A percentile compares a stretch with the other conserved stretches of the same genome.
phyloP scores from a whole-genome alignment of 2,797 vertebrate species.

The Prunella strophiata region DNA sequence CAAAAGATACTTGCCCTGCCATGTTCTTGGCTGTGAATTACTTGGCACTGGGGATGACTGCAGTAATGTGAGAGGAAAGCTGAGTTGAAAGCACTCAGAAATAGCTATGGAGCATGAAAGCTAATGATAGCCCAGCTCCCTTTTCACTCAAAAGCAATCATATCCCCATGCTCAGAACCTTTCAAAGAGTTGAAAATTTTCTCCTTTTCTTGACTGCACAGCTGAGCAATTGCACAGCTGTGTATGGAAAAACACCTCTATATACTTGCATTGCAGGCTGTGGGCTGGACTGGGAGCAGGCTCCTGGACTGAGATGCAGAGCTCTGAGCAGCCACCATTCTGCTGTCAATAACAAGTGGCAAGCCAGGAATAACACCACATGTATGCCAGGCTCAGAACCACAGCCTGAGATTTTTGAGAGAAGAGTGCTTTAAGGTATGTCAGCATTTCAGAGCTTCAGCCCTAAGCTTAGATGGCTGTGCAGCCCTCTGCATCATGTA shows the following conservation, averaged over 20 bases:
- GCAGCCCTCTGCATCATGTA: background rate
- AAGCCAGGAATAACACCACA: conserved; percentile 64
- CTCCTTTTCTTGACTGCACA: background rate
- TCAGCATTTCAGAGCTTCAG: conserved; percentile 29
- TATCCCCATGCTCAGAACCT: background rate
- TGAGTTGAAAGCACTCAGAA: background rate
- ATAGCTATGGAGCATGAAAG: background rate
- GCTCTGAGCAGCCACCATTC: background rate
- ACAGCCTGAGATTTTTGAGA: conserved; percentile 37
- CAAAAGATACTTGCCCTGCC: background rate
- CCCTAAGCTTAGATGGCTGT: background rate
- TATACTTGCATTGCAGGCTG: background rate
- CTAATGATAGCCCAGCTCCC: background rate
- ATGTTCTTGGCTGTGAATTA: background rate
- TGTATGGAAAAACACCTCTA: background rate
- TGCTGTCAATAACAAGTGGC: conserved; percentile 18
- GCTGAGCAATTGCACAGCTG: background rate
- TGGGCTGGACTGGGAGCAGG: background rate
- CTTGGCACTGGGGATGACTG: background rate
- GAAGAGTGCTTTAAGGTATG: background rate
- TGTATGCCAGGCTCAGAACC: conserved; percentile 33
- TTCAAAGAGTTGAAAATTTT: background rate
- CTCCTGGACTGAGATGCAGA: background rate
- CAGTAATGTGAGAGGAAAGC: background rate
- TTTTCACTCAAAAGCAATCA: background rate